Evolutionary conservation across 1,140 invertebrate species (phyloP).

Genomic region (Melanaphis sacchari): DNA sequence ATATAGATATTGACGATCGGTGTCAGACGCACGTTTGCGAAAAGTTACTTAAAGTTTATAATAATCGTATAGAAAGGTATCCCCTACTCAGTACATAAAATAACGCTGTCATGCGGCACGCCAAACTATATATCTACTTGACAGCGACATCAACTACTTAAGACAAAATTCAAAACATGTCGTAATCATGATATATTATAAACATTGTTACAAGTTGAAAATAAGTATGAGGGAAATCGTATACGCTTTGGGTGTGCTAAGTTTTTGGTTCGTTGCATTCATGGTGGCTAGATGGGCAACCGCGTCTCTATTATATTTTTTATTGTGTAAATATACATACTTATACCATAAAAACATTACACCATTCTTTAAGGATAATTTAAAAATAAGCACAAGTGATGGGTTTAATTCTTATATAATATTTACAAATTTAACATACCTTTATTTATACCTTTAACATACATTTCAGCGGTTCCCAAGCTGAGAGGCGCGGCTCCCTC

Average conservation of each 20-base stretch:
- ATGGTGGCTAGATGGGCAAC: not conserved
- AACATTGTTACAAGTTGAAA: not conserved
- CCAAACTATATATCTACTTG: not conserved
- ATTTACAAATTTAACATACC: too few species aligned
- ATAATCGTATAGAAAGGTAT: not conserved
- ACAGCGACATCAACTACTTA: not conserved
- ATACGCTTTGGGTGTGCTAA: not conserved
- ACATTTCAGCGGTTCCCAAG: too few species aligned
- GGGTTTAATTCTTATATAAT: too few species aligned
- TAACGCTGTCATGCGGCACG: not conserved
- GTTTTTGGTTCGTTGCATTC: not conserved
- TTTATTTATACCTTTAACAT: too few species aligned
- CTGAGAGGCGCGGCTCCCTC: too few species aligned
- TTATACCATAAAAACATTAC: too few species aligned
- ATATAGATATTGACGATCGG: not conserved
- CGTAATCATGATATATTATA: not conserved
- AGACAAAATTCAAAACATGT: not conserved
- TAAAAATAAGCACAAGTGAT: too few species aligned
- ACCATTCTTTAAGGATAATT: too few species aligned
- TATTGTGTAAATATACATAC: too few species aligned
- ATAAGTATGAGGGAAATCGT: not conserved
- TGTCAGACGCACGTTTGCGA: not conserved
- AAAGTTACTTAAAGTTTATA: not conserved
- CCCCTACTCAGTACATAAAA: not conserved
- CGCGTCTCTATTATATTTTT: too few species aligned